Evolutionary conservation across 1,140 invertebrate species (phyloP).

Genomic region (Thrips palmi): DNA sequence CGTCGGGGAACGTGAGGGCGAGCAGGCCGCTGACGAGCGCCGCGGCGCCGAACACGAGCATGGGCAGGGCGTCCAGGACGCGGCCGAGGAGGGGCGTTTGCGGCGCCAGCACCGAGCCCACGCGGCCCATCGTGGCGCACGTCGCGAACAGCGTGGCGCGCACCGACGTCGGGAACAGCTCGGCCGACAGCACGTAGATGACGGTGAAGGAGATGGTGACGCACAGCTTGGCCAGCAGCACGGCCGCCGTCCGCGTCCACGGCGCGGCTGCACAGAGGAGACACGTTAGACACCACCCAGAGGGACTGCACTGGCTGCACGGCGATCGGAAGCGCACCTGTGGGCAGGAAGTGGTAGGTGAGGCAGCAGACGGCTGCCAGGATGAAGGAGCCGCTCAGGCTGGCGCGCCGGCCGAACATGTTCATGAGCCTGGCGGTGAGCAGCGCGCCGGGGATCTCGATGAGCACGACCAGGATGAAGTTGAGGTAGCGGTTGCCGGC

Average conservation of each 20-base stretch:
- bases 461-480: conserved; percentile 27
- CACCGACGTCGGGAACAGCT: conserved; percentile 50
- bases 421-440: conserved; percentile 13
- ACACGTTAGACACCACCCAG: too few species aligned
- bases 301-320: conserved; percentile 37
- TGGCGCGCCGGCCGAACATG: conserved; percentile 10
- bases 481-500: conserved; percentile 24
- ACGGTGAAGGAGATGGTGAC: conserved; percentile 49
- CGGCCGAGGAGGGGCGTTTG: conserved; percentile 43
- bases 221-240: conserved; percentile 54
- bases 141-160: conserved; percentile 41
- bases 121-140: conserved; percentile 49
- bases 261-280: too few species aligned
- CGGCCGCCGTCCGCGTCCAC: too few species aligned
- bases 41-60: conserved; percentile 45
- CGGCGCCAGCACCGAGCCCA: conserved; percentile 44
- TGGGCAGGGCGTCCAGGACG: too few species aligned
- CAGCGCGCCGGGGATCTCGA: conserved; percentile 26
- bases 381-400: conserved; percentile 12
- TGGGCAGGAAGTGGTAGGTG: conserved; percentile 12
- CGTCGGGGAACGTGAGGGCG: conserved; percentile 47
- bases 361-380: conserved; percentile 15
- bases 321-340: too few species aligned
- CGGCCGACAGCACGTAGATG: conserved; percentile 48
- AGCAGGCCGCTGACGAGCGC: conserved; percentile 37